Percentiles rank a stretch among this genome's conserved stretches.
phyloP scores from a whole-genome alignment of 2,888 invertebrate genomes.

The Folsomia candida region DNA sequence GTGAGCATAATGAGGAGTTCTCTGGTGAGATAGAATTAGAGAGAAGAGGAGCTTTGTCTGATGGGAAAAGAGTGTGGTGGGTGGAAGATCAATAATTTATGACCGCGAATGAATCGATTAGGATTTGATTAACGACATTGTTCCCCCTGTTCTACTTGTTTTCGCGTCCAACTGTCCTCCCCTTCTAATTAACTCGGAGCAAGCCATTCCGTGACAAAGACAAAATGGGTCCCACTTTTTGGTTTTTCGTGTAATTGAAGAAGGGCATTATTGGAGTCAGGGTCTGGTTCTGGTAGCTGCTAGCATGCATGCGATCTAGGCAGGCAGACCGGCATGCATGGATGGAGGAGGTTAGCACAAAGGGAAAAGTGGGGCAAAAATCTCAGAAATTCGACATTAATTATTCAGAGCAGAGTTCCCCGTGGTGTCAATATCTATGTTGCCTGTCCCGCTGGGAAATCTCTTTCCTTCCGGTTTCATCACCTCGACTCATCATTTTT shows the following conservation, averaged over 20 bases:
- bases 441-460: not conserved
- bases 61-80: not conserved
- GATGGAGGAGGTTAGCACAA: too few relatives aligned
- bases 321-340: not conserved
- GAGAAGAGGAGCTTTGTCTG: not conserved
- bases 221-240: not conserved
- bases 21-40: not conserved
- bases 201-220: not conserved
- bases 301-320: not conserved
- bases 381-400: not conserved
- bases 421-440: not conserved
- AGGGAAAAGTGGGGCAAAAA: not conserved
- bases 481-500: not conserved
- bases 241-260: too few relatives aligned
- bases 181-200: not conserved
- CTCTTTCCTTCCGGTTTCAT: not conserved
- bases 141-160: constrained; percentile 17
- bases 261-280: too few relatives aligned
- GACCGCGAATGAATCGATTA: constrained; percentile 14
- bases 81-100: constrained; percentile 12
- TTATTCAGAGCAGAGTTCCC: not conserved
- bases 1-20: not conserved
- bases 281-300: too few relatives aligned
- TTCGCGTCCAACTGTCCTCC: constrained; percentile 1
- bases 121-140: constrained; percentile 18